phyloP scores from a whole-genome alignment of 2,797 vertebrate species.

The Coluber constrictor region DNA sequence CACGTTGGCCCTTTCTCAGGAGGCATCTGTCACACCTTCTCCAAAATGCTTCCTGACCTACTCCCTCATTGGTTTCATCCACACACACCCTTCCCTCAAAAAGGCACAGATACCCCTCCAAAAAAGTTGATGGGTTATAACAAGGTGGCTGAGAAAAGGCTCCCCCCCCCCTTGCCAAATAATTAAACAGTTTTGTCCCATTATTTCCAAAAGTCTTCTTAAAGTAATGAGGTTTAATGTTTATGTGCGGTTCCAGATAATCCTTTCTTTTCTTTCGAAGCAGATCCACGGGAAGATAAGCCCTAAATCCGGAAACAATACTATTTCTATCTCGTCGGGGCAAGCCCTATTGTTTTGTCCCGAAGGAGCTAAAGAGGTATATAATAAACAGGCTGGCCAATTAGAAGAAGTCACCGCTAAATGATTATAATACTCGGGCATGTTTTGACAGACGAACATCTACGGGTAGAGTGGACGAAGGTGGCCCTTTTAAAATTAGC shows the following conservation, averaged over 20 bases:
- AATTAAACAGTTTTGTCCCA: constrained; percentile 58
- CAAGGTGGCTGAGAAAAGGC: not conserved
- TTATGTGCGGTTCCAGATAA: constrained; percentile 22
- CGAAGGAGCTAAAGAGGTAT: no score
- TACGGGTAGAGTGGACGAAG: not conserved
- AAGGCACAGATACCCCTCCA: not conserved
- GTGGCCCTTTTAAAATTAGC: not conserved
- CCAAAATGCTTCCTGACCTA: not conserved
- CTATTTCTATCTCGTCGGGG: no score
- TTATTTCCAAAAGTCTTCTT: constrained; percentile 58
- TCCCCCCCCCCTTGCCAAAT: constrained; percentile 7
- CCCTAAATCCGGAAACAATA: not conserved
- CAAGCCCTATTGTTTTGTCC: no score
- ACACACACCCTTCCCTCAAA: not conserved
- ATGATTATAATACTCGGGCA: not conserved
- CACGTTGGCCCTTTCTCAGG: not conserved
- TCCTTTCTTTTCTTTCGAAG: constrained; percentile 41
- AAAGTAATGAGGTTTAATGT: constrained; percentile 43
- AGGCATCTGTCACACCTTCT: not conserved
- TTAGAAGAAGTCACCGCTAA: not conserved
- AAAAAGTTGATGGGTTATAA: not conserved
- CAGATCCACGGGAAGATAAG: constrained; percentile 48
- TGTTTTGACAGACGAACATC: not conserved
- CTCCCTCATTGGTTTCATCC: not conserved
- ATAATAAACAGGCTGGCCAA: not conserved